These are phyloP conservation scores for Drosophila willistoni DNA, from an alignment of 1,140 invertebrate species.

Conservation along the genomic window DNA sequence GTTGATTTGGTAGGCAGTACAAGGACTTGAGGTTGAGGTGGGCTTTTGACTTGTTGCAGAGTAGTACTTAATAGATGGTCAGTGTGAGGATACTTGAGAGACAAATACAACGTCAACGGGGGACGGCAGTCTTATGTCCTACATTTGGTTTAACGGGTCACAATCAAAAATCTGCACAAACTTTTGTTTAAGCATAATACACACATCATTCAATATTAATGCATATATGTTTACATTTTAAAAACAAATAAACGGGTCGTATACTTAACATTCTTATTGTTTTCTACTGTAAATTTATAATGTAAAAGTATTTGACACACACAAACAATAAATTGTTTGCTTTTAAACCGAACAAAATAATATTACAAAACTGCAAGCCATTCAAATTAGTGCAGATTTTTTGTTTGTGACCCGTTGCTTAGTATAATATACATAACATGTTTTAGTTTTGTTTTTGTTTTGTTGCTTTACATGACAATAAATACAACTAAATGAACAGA, in stretches of 20 bases:
- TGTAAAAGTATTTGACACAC: not conserved
- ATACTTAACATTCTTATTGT: too few relatives aligned
- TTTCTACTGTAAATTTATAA: not conserved
- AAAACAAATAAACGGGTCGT: too few relatives aligned
- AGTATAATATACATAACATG: conserved; percentile 21
- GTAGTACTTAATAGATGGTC: conserved; percentile 67
- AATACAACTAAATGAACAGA: conserved; percentile 12
- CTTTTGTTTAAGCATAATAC: not conserved
- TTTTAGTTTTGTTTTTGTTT: conserved; percentile 54
- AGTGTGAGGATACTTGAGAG: conserved; percentile 62
- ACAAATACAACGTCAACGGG: conserved; percentile 59
- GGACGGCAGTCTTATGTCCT: conserved; percentile 64
- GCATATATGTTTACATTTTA: too few relatives aligned
- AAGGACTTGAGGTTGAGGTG: conserved; percentile 68
- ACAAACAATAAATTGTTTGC: not conserved
- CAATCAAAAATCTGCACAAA: not conserved
- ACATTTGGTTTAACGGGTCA: conserved; percentile 29
- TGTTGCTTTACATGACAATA: conserved; percentile 53
- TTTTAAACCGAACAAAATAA: too few relatives aligned
- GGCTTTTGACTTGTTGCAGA: conserved; percentile 44
- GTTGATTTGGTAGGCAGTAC: conserved; percentile 65
- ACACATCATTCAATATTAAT: not conserved
- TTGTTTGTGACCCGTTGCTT: not conserved
- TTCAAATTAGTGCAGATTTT: conserved; percentile 1
- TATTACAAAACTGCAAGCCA: not conserved